Evolutionary conservation across 2,888 invertebrate species (phyloP).

Genomic region (Crossocerus cetratus): DNA sequence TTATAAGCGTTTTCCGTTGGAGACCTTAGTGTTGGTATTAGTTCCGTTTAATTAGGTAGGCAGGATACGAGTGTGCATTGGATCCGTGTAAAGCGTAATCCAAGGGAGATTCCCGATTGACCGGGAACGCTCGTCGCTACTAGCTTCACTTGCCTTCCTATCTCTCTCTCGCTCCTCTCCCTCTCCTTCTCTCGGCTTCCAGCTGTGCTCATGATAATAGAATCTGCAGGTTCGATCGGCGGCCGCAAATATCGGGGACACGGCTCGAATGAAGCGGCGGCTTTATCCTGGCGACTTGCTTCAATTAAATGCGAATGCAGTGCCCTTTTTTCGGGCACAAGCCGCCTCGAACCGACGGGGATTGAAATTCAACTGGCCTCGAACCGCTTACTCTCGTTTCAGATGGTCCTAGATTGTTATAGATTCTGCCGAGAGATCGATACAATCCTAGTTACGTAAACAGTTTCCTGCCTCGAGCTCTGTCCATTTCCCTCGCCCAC

Average conservation of each 20-base stretch:
- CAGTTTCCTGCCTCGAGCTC: too few relatives aligned
- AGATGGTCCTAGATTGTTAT: too few relatives aligned
- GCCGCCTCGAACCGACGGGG: constrained; percentile 21
- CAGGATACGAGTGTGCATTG: constrained; percentile 51
- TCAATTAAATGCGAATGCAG: constrained; percentile 31
- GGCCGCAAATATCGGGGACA: constrained; percentile 37
- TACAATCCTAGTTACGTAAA: too few relatives aligned
- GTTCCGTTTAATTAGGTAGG: constrained; percentile 67
- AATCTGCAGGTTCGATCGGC: constrained; percentile 62
- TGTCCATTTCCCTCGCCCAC: too few relatives aligned
- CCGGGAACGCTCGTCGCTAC: constrained; percentile 49
- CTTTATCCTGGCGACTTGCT: constrained; percentile 28
- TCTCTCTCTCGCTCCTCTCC: constrained; percentile 10
- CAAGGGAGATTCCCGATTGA: constrained; percentile 62
- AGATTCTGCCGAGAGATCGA: too few relatives aligned
- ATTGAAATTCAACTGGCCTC: constrained; percentile 25
- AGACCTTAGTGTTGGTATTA: constrained; percentile 59
- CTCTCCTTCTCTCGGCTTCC: constrained; percentile 11
- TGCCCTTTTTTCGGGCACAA: constrained; percentile 16
- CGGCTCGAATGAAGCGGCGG: constrained; percentile 28
- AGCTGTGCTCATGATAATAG: constrained; percentile 59
- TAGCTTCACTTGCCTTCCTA: constrained; percentile 16
- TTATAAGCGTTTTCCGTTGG: constrained; percentile 53
- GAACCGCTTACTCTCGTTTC: neutral
- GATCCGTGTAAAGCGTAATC: constrained; percentile 65